Conservation (phyloP, 2,113 vertebrate genomes). For the Orcinus orca region DNA sequence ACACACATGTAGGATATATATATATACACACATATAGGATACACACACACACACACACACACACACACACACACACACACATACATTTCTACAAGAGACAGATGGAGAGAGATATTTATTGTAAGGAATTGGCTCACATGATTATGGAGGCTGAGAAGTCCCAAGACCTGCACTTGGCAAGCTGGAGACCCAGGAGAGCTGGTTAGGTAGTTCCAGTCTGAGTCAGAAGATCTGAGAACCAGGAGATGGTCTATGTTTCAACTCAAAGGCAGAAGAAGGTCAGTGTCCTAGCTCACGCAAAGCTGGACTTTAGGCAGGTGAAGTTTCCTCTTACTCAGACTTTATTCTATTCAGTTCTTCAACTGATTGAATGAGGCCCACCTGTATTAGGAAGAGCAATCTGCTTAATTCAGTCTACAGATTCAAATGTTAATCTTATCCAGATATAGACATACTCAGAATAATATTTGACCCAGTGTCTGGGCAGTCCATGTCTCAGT, state of each 20-base stretch:
- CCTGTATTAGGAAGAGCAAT: background rate
- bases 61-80: no score
- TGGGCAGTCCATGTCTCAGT: background rate
- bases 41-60: no score
- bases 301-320: background rate
- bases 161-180: background rate
- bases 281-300: background rate
- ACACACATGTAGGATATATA: background rate
- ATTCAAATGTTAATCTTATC: background rate
- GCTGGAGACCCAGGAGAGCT: background rate
- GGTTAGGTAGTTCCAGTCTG: background rate
- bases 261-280: background rate
- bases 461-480: background rate
- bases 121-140: background rate
- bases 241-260: background rate
- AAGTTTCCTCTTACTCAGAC: background rate
- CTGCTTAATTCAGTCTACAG: background rate
- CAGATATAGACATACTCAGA: background rate
- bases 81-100: background rate
- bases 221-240: background rate
- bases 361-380: background rate
- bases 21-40: no score
- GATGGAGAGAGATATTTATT: background rate
- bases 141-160: background rate
- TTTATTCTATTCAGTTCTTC: background rate